Conservation (phyloP, 2,888 invertebrate species). For the Anaspis maculata region DNA sequence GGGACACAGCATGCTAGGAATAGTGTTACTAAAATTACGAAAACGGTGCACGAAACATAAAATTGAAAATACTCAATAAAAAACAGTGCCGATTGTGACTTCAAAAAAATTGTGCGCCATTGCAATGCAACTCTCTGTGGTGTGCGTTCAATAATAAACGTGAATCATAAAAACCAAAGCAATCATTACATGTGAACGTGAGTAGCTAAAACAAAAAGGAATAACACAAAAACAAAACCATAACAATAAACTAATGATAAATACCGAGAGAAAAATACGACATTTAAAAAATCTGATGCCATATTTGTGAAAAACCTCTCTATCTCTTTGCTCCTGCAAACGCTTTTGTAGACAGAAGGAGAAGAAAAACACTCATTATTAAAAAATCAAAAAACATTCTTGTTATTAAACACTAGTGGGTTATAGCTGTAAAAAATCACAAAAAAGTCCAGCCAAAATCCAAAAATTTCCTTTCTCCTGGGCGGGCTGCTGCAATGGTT, state of each 20-base stretch:
- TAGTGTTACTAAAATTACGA: constrained; percentile 34
- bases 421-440: constrained; percentile 32
- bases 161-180: constrained; percentile 39
- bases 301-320: constrained; percentile 41
- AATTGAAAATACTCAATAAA: constrained; percentile 23
- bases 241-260: constrained; percentile 25
- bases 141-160: too few species aligned
- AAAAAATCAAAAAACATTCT: constrained; percentile 31
- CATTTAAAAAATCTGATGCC: constrained; percentile 27
- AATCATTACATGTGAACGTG: constrained; percentile 68
- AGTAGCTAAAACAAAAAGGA: constrained; percentile 48
- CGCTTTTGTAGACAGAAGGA: constrained; percentile 47
- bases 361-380: too few species aligned
- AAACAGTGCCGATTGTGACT: constrained; percentile 42
- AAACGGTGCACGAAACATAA: constrained; percentile 36
- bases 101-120: constrained; percentile 44
- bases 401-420: constrained; percentile 5
- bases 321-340: constrained; percentile 43
- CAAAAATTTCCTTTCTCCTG: constrained; percentile 38
- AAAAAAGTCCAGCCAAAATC: constrained; percentile 33
- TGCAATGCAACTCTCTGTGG: constrained; percentile 44
- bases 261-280: constrained; percentile 27
- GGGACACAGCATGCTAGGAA: constrained; percentile 31
- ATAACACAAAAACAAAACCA: constrained; percentile 18
- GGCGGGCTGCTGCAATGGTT: constrained; percentile 44